Evolutionary conservation across 2,888 invertebrate genomes (phyloP), one percentile per base, ranked within the genome.

Genomic region (Gryllus longicercus): DNA sequence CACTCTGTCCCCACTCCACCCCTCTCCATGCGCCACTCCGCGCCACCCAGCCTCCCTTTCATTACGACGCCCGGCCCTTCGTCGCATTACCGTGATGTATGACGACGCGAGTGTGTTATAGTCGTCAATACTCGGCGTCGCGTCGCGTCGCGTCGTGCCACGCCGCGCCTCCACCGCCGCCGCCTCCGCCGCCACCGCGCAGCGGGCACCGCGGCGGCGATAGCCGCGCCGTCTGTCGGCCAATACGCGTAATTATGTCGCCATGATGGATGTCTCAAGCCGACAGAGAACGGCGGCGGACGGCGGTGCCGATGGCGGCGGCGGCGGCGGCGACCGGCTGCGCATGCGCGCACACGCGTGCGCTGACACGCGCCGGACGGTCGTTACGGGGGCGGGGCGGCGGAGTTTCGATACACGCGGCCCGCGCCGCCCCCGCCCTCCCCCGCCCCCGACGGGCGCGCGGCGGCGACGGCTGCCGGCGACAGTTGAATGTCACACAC

Each of bases 241-340:
- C 63, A 63, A 63, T 63, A 63, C 63, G 63, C 18, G 63, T 63
- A 63, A 63, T 63, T 63, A 63, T 63, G 63, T 63, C 63, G 63
- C 63, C 63, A 63, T 63, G 63, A 63, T 63, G 63, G 63, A 63
- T 63, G 63, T 63, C 63, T 63, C 63, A 63, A 63, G 63, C 63
- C 63, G 63, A 18, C 63, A 63, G 63, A 63, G 63, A 18, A 63
- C 18, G 63, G 63, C 18, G 16, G 38, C 25, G 25, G 25, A 25
- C 25, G 25, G 25, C 3, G 25, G 25, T 2, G 25, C 25, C 25
- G 25, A 2, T 5, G 3, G 38, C 38, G 38, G 38, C 38, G 4
- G 38, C 38, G 38, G 38, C 38, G 4, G 38, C 38, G 63, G 63
- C n/a, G n/a, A n/a, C n/a, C n/a, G n/a, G 63, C 2, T 18, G 63